Percentiles rank a stretch among this genome's conserved stretches.
These are phyloP conservation scores for Mustelus asterias DNA, from an alignment of 2,113 vertebrate genomes.

Conservation along the genomic window DNA sequence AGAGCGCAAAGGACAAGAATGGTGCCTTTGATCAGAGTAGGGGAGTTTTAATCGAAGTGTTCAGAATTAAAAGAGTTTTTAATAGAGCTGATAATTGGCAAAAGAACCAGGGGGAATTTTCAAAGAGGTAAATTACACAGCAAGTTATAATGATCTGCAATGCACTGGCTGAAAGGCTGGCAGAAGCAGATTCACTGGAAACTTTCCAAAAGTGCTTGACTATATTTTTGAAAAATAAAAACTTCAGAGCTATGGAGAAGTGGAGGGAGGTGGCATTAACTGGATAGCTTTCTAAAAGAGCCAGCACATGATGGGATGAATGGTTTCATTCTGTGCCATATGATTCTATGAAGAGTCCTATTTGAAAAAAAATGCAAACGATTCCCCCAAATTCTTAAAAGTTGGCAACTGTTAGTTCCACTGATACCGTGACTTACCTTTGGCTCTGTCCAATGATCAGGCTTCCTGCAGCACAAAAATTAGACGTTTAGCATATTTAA, in stretches of 20 bases:
- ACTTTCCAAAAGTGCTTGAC: background rate
- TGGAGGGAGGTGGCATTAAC: background rate
- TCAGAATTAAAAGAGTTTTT: background rate
- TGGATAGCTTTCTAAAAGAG: background rate
- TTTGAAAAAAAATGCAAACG: background rate
- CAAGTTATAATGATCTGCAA: background rate
- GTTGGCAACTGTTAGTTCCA: background rate
- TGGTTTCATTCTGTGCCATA: background rate
- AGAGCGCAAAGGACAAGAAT: background rate
- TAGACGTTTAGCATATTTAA: background rate
- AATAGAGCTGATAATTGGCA: background rate
- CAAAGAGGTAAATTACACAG: background rate
- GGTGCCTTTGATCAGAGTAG: background rate
- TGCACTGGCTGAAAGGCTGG: background rate
- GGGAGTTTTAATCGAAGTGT: background rate
- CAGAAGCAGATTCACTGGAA: background rate
- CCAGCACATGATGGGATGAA: background rate
- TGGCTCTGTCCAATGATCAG: background rate
- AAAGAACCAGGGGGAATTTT: background rate
- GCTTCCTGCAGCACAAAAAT: slow-evolving; percentile 17
- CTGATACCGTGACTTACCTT: background rate
- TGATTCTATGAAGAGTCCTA: background rate
- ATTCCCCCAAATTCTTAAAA: background rate
- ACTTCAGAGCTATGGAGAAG: background rate
- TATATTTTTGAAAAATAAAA: background rate